Conservation (phyloP, 2,113 vertebrate species). For the Scopus umbretta region DNA sequence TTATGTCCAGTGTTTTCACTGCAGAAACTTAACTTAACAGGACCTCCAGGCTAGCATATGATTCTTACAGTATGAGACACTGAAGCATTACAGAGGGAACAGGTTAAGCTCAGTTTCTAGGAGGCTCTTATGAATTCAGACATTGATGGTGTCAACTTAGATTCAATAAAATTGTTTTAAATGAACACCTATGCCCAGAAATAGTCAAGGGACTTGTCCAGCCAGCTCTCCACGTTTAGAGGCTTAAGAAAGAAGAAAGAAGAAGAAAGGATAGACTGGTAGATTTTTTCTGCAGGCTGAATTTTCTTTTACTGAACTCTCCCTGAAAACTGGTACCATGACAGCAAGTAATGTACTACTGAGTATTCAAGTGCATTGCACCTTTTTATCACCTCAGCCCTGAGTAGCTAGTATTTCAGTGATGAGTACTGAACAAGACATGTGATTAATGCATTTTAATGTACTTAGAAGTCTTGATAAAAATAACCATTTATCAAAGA, state of each 20-base stretch:
- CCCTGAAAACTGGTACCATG: background rate
- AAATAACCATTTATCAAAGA: slow-evolving; percentile 48
- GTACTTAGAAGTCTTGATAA: slow-evolving; percentile 25
- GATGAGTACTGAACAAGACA: background rate
- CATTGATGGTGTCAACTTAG: background rate
- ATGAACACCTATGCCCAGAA: background rate
- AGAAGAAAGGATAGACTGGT: background rate
- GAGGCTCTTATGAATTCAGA: background rate
- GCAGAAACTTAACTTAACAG: background rate
- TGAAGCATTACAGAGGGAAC: background rate
- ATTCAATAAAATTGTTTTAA: background rate
- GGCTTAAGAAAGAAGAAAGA: background rate
- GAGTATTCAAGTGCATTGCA: background rate
- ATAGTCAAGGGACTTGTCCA: background rate
- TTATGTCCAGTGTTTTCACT: background rate
- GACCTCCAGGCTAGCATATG: background rate
- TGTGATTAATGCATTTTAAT: slow-evolving; percentile 48
- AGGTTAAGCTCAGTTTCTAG: background rate
- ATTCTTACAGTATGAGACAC: background rate
- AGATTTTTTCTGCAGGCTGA: background rate
- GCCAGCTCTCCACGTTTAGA: background rate
- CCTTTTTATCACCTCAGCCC: slow-evolving; percentile 18
- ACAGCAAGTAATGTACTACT: background rate
- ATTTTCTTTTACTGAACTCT: background rate
- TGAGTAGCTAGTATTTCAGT: background rate